Evolutionary conservation across 2,113 vertebrate genomes (phyloP).

Genomic region (Ctenomys sociabilis): DNA sequence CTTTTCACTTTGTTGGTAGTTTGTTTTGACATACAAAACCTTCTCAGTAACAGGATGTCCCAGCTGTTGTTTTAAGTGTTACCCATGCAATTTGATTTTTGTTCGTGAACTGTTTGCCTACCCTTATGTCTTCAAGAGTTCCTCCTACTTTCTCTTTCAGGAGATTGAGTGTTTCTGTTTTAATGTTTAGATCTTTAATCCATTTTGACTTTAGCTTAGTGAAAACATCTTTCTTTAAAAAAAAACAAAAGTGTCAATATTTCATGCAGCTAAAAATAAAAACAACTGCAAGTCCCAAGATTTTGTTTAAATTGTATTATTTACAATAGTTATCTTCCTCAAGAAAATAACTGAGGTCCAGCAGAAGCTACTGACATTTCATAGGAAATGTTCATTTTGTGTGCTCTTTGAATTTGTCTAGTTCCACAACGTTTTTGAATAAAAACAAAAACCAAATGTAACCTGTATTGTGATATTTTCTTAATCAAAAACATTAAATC

Average conservation of each 20-base stretch:
- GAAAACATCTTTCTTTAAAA: neutral
- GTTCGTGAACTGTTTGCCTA: no score
- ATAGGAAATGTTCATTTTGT: neutral
- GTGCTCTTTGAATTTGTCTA: neutral
- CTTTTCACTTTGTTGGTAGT: no score
- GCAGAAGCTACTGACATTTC: neutral
- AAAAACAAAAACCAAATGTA: neutral
- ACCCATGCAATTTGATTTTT: no score
- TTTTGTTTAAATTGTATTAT: neutral
- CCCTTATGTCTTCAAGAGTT: no score
- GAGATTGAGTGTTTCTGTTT: no score
- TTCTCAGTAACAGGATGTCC: no score
- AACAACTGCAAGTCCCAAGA: neutral
- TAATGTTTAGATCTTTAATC: no score
- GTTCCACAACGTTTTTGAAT: neutral
- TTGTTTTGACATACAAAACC: no score
- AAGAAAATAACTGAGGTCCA: neutral
- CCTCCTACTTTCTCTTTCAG: no score
- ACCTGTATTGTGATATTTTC: neutral
- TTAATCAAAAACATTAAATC: neutral
- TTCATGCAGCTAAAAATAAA: slow-evolving; percentile 7
- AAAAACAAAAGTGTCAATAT: neutral
- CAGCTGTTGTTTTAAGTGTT: no score
- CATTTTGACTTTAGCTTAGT: no score
- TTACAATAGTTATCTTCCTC: neutral